Evolutionary conservation across 2,888 invertebrate genomes (phyloP), one percentile per base, ranked within the genome.

Genomic region (Agonum fuliginosum): DNA sequence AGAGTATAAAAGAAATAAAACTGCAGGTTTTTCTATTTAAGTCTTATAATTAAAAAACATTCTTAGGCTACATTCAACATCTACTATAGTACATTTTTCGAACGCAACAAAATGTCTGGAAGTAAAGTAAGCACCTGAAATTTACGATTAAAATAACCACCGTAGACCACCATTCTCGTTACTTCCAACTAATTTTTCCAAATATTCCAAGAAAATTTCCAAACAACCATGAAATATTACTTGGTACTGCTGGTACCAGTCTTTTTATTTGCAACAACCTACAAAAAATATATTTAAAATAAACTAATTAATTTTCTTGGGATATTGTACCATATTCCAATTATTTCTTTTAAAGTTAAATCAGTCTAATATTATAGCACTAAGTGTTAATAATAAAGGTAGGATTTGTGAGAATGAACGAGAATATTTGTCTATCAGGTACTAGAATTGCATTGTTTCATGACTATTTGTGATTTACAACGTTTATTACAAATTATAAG

Each of bases 381-480:
- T n/a, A n/a, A n/a, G n/a, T n/a, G n/a, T n/a, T n/a, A n/a, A n/a
- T n/a, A n/a, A n/a, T n/a, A n/a, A n/a, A 48, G 8, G 19, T 48
- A 48, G 5, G 5, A 6, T 8, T 3, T 62, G 2, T 34, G 12
- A 14, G 30, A 65, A 65, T 14, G 12, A 30, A 12, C 70, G 70
- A 73, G 37, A 72, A 30, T 65, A 17, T 24, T 34, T 41, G 19
- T n/a, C 14, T 46, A 58, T 58, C 73, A 73, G 73, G 73, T 73
- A 73, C 73, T 37, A 62, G 14, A 17, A 58, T 73, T 73, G 73
- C 73, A 73, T 73, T 73, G 73, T 72, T 70, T 37, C 22, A 70
- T 72, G 72, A 72, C 70, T 70, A 62, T 62, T n/a, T 30, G 62
- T 62, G 30, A 30, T 8, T 48, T 41, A 67, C 37, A 37, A 10